A percentile compares a stretch with the other conserved stretches of the same genome.
phyloP scores from a whole-genome alignment of 2,797 vertebrate genomes.

The Clarias pachynema region DNA sequence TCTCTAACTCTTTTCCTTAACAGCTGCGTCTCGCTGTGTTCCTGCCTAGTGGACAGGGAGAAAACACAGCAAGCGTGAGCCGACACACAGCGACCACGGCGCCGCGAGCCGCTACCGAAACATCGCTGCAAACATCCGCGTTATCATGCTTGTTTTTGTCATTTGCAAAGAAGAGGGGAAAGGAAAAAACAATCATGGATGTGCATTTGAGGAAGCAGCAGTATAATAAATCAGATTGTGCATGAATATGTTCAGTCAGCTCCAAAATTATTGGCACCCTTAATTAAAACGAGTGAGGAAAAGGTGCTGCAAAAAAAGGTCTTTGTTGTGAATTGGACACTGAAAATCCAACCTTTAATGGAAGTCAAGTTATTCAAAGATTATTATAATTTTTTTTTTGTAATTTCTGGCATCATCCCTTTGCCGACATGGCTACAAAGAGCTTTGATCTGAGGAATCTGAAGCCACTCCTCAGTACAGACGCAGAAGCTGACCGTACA shows the following conservation, averaged over 20 bases:
- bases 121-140: neutral
- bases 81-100: neutral
- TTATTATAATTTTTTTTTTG: neutral
- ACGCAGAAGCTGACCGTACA: neutral
- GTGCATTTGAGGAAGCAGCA: constrained; percentile 8
- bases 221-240: neutral
- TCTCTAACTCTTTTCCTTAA: constrained; percentile 84
- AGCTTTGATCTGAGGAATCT: too few species aligned
- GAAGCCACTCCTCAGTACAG: neutral
- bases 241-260: neutral
- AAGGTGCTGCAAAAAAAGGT: neutral
- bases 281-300: neutral
- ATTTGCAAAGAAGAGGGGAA: neutral
- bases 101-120: neutral
- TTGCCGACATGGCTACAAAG: too few species aligned
- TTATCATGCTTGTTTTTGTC: neutral
- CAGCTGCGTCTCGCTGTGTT: constrained; percentile 81
- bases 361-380: neutral
- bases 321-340: neutral
- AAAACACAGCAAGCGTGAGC: constrained; percentile 54
- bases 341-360: neutral
- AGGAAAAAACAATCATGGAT: neutral
- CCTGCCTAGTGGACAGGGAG: constrained; percentile 71
- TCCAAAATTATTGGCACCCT: neutral
- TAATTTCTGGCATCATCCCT: neutral